Evolutionary conservation across 2,113 vertebrate species (phyloP), one percentile per base, ranked within the genome.

Genomic region (Chroicocephalus ridibundus): DNA sequence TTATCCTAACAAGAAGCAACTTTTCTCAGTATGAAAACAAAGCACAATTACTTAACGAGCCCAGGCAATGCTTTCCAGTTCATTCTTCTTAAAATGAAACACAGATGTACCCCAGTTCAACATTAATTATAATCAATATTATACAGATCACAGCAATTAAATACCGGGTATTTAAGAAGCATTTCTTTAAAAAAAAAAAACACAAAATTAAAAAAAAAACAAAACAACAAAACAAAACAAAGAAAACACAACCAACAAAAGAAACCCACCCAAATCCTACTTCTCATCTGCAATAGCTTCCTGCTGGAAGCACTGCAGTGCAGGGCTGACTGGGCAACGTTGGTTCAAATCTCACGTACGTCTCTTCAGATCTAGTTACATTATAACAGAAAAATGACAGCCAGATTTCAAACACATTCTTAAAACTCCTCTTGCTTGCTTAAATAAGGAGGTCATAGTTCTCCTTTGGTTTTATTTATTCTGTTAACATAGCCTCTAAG

Each of bases 11-110:
- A 55, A 42, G 46, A 57, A 62, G 26, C 1, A 36, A 81, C 6
- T 44, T 55, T 81, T 82, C 47, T 58, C 42, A 82, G 52, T 36
- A 79, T 13, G 52, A 87, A 93, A 91, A 84, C 34, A 68, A 86
- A 89, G n/a, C 44, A 58, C 22, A 75, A 14, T 68, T 84, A 38
- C 19, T 68, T 55, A 80, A 64, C 0, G 5, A 75, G 24, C 17
- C 18, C 27, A 66, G 71, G 38, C 5, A 82, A 89, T 49, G 26
- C 2, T 64, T 83, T 60, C 84, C 69, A 78, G 46, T 40, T 64
- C 47, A 78, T 88, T 80, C 34, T 77, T 95, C 88, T 69, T 17
- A 19, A 83, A 92, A 95, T 74, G 4, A 94, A 88, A 90, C 47
- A 16, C 92, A 97, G 61, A 93, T 57, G 71, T 20, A 92, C 12